phyloP scores from a whole-genome alignment of 2,797 vertebrate genomes.

The Schizopygopsis malacanthus region DNA sequence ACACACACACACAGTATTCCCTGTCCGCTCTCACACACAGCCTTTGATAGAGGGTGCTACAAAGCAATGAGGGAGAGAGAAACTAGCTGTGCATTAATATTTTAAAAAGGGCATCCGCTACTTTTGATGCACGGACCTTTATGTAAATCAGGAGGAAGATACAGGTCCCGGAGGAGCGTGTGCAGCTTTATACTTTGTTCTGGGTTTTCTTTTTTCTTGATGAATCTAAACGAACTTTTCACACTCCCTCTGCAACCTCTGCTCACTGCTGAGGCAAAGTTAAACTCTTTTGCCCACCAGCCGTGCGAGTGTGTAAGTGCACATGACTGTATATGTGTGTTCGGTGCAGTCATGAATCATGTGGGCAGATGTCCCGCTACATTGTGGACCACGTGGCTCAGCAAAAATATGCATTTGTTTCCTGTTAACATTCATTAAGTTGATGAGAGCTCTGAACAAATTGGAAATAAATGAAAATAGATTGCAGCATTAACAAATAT shows the following conservation, averaged over 20 bases:
- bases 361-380: not conserved
- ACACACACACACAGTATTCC: conserved; percentile 38
- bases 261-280: conserved; percentile 79
- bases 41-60: conserved; percentile 89
- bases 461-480: conserved; percentile 50
- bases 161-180: conserved; percentile 84
- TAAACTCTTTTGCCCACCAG: conserved; percentile 64
- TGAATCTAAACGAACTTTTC: conserved; percentile 93
- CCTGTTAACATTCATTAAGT: conserved; percentile 53
- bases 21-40: conserved; percentile 73
- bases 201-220: conserved; percentile 74
- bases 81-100: conserved; percentile 93
- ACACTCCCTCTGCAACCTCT: conserved; percentile 86
- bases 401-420: conserved; percentile 40
- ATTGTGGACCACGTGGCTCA: conserved; percentile 4
- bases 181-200: conserved; percentile 85
- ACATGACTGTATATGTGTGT: conserved; percentile 12
- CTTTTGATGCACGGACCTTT: conserved; percentile 93
- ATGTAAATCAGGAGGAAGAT: conserved; percentile 91
- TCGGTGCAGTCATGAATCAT: conserved; percentile 15
- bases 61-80: conserved; percentile 87
- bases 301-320: conserved; percentile 11
- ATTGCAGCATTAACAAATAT: conserved; percentile 42
- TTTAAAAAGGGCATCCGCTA: conserved; percentile 90
- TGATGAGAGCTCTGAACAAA: conserved; percentile 38